These are phyloP conservation scores for Odiellus spinosus DNA, from an alignment of 2,888 invertebrate genomes.

Conservation along the genomic window DNA sequence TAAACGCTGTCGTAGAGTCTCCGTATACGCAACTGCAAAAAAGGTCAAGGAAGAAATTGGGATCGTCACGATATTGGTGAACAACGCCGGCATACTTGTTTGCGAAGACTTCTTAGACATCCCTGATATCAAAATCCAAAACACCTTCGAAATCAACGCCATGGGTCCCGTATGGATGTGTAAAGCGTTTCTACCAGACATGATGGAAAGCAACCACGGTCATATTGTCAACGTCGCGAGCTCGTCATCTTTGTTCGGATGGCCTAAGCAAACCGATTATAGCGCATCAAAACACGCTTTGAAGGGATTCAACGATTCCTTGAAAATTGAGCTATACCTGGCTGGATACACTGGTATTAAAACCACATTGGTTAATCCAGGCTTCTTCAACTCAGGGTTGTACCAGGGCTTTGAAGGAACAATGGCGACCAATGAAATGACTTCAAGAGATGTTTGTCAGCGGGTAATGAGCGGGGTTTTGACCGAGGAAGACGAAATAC, in stretches of 20 bases:
- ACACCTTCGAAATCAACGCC: constrained; percentile 76
- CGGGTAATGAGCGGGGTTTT: too few species aligned
- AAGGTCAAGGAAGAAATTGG: constrained; percentile 59
- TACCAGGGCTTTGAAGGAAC: constrained; percentile 47
- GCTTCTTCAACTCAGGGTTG: constrained; percentile 93
- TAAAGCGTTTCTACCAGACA: constrained; percentile 77
- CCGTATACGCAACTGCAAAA: constrained; percentile 59
- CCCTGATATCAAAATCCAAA: constrained; percentile 65
- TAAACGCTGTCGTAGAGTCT: too few species aligned
- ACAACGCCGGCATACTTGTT: constrained; percentile 84
- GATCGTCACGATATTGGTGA: constrained; percentile 65
- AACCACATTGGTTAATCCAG: constrained; percentile 81
- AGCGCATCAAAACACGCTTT: constrained; percentile 89
- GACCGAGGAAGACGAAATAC: too few species aligned
- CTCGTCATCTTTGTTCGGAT: constrained; percentile 64
- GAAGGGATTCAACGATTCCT: constrained; percentile 79
- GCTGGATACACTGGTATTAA: constrained; percentile 44
- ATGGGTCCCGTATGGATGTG: constrained; percentile 71
- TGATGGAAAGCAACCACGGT: constrained; percentile 71
- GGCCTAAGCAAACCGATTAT: constrained; percentile 68
- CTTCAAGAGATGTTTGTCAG: too few species aligned
- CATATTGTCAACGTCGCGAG: constrained; percentile 89
- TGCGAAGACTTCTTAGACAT: constrained; percentile 64
- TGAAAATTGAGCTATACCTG: constrained; percentile 49
- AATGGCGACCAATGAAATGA: too few species aligned